A percentile compares a stretch with the other conserved stretches of the same genome.
Evolutionary conservation across 1,140 invertebrate species (phyloP).

Genomic region (Nautilus pompilius): DNA sequence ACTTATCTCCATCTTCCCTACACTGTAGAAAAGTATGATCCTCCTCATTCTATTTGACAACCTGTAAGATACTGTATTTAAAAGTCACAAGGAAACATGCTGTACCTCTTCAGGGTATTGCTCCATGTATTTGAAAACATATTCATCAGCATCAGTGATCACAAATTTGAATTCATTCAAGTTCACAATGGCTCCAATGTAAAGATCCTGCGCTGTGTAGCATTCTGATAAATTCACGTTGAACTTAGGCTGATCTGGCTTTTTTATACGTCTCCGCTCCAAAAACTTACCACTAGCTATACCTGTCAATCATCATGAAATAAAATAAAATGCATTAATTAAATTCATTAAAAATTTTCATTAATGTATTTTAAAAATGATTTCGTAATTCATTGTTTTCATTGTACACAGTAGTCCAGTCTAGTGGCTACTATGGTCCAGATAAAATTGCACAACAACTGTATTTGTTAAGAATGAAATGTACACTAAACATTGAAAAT

Average conservation of each 20-base stretch:
- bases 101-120: slow-evolving; percentile 68
- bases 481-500: too few species aligned
- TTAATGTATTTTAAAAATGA: too few species aligned
- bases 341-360: too few species aligned
- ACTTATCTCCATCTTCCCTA: too few species aligned
- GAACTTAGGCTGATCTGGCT: slow-evolving; percentile 66
- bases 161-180: slow-evolving; percentile 76
- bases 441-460: too few species aligned
- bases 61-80: background rate
- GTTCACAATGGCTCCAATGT: slow-evolving; percentile 71
- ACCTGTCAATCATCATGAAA: slow-evolving; percentile 44
- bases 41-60: too few species aligned
- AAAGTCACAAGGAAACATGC: background rate
- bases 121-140: slow-evolving; percentile 84
- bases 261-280: slow-evolving; percentile 65
- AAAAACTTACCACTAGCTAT: slow-evolving; percentile 68
- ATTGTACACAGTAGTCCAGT: too few species aligned
- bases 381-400: too few species aligned
- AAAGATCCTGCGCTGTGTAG: slow-evolving; percentile 75
- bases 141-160: slow-evolving; percentile 78
- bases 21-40: too few species aligned
- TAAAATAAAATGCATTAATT: slow-evolving; percentile 3
- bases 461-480: too few species aligned
- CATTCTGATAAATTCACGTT: slow-evolving; percentile 66
- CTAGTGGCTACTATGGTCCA: too few species aligned